phyloP scores from a whole-genome alignment of 2,113 vertebrate species.

The Labeo catla region DNA sequence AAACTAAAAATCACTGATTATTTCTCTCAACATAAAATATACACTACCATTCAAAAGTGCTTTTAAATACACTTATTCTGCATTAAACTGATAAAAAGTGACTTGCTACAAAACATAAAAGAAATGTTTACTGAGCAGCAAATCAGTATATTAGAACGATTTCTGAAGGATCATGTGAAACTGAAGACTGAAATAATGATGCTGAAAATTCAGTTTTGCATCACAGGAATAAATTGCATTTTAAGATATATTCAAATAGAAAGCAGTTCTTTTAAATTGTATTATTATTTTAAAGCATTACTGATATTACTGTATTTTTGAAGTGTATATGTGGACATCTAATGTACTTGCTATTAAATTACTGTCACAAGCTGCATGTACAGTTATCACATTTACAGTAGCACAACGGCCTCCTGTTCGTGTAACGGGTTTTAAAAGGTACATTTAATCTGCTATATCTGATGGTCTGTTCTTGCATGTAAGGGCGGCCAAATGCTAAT shows the following conservation, averaged over 20 bases:
- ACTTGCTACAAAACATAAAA: no score
- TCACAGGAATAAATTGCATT: background rate
- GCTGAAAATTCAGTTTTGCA: no score
- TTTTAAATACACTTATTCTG: no score
- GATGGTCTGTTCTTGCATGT: background rate
- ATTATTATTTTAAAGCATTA: no score
- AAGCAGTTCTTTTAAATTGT: no score
- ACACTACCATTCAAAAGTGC: no score
- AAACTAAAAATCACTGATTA: background rate
- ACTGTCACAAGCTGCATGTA: background rate
- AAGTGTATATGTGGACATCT: no score
- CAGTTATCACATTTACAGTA: background rate
- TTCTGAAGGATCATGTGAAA: background rate
- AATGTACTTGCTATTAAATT: background rate
- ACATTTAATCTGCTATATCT: conserved; percentile 20
- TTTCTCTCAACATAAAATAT: no score
- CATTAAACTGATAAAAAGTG: no score
- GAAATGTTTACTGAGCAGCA: background rate
- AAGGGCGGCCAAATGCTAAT: background rate
- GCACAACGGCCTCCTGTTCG: background rate
- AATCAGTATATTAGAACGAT: background rate
- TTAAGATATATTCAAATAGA: no score
- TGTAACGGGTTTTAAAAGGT: background rate
- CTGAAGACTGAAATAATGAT: no score
- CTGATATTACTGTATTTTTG: no score